These are phyloP conservation scores for Acronicta aceris DNA, from an alignment of 2,888 invertebrate genomes.

Conservation along the genomic window DNA sequence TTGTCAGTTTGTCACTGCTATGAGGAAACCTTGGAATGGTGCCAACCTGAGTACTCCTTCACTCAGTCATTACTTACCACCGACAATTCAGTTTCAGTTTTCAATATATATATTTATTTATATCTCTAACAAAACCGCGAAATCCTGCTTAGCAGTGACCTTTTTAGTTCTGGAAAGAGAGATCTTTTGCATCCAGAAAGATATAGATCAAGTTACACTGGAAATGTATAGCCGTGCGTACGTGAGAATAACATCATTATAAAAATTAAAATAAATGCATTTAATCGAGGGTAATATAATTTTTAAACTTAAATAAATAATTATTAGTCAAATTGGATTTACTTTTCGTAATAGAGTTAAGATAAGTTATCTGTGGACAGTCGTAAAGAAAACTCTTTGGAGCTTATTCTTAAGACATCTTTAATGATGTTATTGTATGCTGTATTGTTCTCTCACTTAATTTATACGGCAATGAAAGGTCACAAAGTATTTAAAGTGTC, in stretches of 20 bases:
- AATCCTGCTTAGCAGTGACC: too few species aligned
- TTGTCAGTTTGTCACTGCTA: conserved; percentile 19
- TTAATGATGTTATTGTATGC: too few species aligned
- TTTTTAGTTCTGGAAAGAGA: too few species aligned
- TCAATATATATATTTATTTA: background rate
- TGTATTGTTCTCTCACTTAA: too few species aligned
- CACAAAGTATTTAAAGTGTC: too few species aligned
- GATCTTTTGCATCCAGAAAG: background rate
- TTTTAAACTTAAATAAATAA: conserved; percentile 12
- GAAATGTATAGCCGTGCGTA: background rate
- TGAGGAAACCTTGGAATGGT: conserved; percentile 62
- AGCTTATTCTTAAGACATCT: too few species aligned
- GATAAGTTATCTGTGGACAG: conserved; percentile 15
- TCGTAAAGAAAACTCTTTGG: background rate
- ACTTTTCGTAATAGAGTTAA: conserved; percentile 5
- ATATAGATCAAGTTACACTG: too few species aligned
- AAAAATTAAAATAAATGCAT: too few species aligned
- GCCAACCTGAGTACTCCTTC: conserved; percentile 61
- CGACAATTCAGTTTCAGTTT: conserved; percentile 46
- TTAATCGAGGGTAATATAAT: background rate
- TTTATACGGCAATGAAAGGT: too few species aligned
- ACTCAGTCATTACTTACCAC: conserved; percentile 56
- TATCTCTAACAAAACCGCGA: too few species aligned
- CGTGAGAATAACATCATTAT: background rate
- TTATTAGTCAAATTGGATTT: conserved; percentile 3